Base-by-base conservation (phyloP, 2,797 vertebrate genomes). In the Eulemur rubriventer region DNA sequence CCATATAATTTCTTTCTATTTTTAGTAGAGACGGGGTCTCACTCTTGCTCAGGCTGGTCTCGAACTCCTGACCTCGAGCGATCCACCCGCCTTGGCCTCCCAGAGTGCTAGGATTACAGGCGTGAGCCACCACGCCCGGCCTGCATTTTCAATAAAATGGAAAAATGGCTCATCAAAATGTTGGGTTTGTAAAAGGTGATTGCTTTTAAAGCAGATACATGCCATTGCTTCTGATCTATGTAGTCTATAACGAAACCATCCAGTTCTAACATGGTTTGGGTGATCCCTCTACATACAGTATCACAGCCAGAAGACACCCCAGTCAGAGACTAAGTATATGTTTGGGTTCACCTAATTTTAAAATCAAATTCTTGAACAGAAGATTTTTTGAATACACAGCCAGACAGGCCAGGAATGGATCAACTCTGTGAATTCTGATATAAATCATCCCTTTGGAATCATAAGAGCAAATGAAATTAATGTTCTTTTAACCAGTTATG, bases 71-170 rank as follows among this genome's bases (percentile, higher is more conserved):
- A n/a, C n/a, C n/a, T n/a, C n/a, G n/a, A n/a, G n/a, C n/a, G n/a
- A n/a, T n/a, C n/a, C n/a, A n/a, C n/a, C n/a, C n/a, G n/a, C n/a
- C n/a, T n/a, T n/a, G n/a, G n/a, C n/a, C n/a, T n/a, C n/a, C n/a
- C n/a, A n/a, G n/a, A n/a, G n/a, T n/a, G n/a, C n/a, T n/a, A n/a
- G n/a, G n/a, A n/a, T n/a, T n/a, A n/a, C n/a, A n/a, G n/a, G n/a
- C n/a, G n/a, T n/a, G n/a, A n/a, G n/a, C n/a, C n/a, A n/a, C n/a
- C n/a, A n/a, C n/a, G n/a, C n/a, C n/a, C n/a, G n/a, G n/a, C n/a
- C n/a, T 35, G 9, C 13, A 75, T 73, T 72, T 96, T 94, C n/a
- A 91, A 70, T 35, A 97, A 96, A 87, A 83, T 87, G n/a, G 46
- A 48, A 67, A 78, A 85, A 73, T 0, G 1, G 3, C 17, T 91